phyloP scores from a whole-genome alignment of 2,113 vertebrate genomes.

The Catagonus wagneri region DNA sequence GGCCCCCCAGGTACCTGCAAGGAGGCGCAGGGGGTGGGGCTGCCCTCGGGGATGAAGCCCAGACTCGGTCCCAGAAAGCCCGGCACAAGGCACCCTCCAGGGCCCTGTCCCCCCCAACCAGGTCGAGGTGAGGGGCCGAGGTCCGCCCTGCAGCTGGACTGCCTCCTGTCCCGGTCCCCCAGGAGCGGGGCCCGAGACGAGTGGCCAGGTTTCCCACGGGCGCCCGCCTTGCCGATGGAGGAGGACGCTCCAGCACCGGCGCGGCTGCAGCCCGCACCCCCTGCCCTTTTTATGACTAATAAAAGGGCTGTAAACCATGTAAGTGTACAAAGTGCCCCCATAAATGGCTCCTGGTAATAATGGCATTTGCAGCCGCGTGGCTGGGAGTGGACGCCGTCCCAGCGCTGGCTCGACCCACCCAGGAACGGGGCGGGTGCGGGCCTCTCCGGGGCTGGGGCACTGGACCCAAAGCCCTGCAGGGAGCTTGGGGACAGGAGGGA shows the following conservation, averaged over 20 bases:
- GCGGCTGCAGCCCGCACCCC: background rate
- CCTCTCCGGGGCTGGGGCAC: accelerated
- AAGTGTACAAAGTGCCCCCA: conserved; percentile 12
- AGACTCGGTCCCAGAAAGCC: background rate
- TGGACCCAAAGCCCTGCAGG: accelerated
- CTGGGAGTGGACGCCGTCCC: background rate
- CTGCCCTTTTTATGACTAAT: conserved; percentile 34
- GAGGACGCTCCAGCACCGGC: background rate
- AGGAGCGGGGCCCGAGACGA: background rate
- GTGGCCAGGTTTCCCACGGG: accelerated
- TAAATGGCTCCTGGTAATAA: conserved; percentile 40
- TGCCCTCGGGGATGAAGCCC: accelerated
- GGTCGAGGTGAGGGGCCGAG: background rate
- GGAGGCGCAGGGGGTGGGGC: background rate
- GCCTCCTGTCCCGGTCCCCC: accelerated
- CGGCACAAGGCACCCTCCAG: accelerated
- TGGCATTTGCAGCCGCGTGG: background rate
- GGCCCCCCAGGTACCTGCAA: no score
- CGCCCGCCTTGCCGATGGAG: background rate
- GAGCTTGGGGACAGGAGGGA: accelerated
- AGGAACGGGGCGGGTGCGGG: background rate
- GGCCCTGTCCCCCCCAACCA: background rate
- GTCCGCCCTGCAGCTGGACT: no score
- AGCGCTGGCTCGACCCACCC: background rate
- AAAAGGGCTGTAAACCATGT: conserved; percentile 56